Percentiles rank a stretch among this genome's conserved stretches.
phyloP scores from a whole-genome alignment of 2,888 invertebrate genomes.

The Epinotia demarniana region DNA sequence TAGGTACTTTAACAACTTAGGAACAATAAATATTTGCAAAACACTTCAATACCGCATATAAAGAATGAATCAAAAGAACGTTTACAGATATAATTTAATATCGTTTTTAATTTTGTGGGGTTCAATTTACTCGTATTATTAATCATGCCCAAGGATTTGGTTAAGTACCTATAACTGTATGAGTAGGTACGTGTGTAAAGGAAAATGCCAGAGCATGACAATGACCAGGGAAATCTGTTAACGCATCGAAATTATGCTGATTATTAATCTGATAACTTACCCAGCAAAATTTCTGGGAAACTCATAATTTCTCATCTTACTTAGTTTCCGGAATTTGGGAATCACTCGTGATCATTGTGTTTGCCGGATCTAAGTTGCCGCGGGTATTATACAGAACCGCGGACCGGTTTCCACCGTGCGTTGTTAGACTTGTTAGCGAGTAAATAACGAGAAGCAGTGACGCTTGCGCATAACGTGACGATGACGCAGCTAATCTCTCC shows the following conservation, averaged over 20 bases:
- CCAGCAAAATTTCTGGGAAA: conserved; percentile 19
- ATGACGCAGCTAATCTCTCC: conserved; percentile 14
- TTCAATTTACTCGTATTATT: background rate
- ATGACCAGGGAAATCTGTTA: too few species aligned
- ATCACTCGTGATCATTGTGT: conserved; percentile 19
- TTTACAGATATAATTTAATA: too few species aligned
- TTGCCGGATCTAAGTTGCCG: conserved; percentile 33
- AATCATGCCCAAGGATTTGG: background rate
- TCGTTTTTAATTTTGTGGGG: background rate
- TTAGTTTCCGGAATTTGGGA: conserved; percentile 35
- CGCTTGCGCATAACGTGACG: conserved; percentile 17
- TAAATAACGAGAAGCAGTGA: conserved; percentile 34
- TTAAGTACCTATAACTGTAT: background rate
- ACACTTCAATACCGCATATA: too few species aligned
- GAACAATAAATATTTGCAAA: too few species aligned
- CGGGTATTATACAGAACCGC: conserved; percentile 26
- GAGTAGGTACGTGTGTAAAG: background rate
- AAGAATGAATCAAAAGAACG: background rate
- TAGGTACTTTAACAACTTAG: too few species aligned
- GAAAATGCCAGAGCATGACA: background rate
- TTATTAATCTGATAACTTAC: background rate
- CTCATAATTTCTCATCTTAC: background rate
- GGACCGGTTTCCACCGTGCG: conserved; percentile 34
- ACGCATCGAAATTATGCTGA: background rate
- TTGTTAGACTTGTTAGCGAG: conserved; percentile 30